These are phyloP conservation scores for Turnix velox DNA, from an alignment of 2,113 vertebrate species.

Conservation along the genomic window DNA sequence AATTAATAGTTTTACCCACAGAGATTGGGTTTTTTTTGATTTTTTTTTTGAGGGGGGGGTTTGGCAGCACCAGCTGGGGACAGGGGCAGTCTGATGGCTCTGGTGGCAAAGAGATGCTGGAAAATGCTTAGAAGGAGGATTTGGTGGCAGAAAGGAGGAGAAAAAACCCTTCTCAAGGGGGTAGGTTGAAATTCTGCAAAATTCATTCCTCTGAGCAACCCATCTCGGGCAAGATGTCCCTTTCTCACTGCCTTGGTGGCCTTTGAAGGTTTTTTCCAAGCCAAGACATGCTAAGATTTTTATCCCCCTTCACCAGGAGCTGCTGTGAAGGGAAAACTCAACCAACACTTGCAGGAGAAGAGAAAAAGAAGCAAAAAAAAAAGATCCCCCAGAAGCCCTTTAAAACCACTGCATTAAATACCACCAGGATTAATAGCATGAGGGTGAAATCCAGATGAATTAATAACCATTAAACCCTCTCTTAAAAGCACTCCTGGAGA, in stretches of 20 bases:
- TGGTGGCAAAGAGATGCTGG: background rate
- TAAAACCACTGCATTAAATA: background rate
- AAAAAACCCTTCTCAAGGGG: background rate
- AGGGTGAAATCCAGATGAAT: background rate
- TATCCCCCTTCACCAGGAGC: too few species aligned
- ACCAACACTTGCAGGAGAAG: background rate
- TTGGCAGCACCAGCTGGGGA: background rate
- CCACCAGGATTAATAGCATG: background rate
- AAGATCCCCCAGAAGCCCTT: conserved; percentile 1
- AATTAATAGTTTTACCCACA: background rate
- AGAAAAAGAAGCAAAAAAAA: background rate
- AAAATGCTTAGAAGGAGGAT: background rate
- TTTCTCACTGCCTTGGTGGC: too few species aligned
- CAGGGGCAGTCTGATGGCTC: background rate
- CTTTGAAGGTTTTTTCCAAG: too few species aligned
- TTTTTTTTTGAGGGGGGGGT: too few species aligned
- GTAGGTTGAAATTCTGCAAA: too few species aligned
- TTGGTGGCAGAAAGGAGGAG: background rate
- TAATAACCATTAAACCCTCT: background rate
- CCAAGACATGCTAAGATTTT: too few species aligned
- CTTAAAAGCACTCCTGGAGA: background rate
- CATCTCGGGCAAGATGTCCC: too few species aligned
- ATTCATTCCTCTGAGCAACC: too few species aligned
- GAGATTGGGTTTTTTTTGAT: too few species aligned
- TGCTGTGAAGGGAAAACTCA: background rate